phyloP scores from a whole-genome alignment of 2,888 invertebrate genomes.

The Spisula subtruncata region DNA sequence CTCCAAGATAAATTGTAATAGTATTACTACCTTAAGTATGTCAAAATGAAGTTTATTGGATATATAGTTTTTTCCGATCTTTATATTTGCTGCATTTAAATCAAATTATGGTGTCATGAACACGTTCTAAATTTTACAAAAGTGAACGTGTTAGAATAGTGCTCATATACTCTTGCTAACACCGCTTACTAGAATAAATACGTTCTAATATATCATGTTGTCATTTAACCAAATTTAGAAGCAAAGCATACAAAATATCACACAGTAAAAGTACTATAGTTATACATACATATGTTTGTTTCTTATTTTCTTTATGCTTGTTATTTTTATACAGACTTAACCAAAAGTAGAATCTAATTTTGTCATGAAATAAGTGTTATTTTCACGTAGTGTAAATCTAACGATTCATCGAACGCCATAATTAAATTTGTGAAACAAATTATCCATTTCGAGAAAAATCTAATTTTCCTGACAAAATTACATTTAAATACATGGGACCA shows the following conservation, averaged over 20 bases:
- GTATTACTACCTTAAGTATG: too few relatives aligned
- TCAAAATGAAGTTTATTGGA: too few relatives aligned
- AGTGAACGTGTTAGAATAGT: too few relatives aligned
- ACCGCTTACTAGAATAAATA: not conserved
- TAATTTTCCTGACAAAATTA: slow-evolving; percentile 29
- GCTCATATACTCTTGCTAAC: too few relatives aligned
- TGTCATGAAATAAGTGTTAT: slow-evolving; percentile 9
- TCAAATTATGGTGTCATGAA: too few relatives aligned
- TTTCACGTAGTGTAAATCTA: slow-evolving; percentile 16
- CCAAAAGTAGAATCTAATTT: not conserved
- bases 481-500: not conserved
- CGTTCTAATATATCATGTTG: not conserved
- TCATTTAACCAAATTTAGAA: not conserved
- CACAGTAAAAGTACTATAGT: not conserved
- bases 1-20: too few relatives aligned
- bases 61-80: too few relatives aligned
- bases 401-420: slow-evolving; percentile 15
- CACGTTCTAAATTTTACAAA: too few relatives aligned
- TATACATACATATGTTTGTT: not conserved
- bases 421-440: slow-evolving; percentile 28
- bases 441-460: slow-evolving; percentile 20
- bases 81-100: too few relatives aligned
- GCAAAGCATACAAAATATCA: too few relatives aligned
- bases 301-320: not conserved
- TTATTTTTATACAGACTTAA: not conserved